A percentile compares a stretch with the other conserved stretches of the same genome.
These are phyloP conservation scores for Actinemys pallida DNA, from an alignment of 2,113 vertebrate species.

Conservation along the genomic window DNA sequence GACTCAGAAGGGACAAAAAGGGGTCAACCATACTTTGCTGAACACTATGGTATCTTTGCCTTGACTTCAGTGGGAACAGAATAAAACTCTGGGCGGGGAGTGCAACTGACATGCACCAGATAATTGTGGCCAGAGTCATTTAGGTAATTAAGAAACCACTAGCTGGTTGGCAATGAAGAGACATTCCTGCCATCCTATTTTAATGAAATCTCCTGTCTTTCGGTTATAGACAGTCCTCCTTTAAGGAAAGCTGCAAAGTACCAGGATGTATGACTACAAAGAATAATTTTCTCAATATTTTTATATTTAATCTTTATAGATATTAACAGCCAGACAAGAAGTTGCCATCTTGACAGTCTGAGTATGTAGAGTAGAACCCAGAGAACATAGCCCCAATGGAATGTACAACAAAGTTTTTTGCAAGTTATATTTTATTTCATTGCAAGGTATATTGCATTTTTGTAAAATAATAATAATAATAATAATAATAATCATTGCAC, in stretches of 20 bases:
- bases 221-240: fast-evolving
- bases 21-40: not conserved
- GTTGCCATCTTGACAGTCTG: not conserved
- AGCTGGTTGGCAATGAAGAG: not conserved
- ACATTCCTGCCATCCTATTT: not conserved
- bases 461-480: not conserved
- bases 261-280: not conserved
- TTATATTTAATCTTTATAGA: not conserved
- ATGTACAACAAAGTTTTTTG: not conserved
- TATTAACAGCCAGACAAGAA: not conserved
- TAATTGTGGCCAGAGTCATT: not conserved
- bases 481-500: not conserved
- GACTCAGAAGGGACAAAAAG: not conserved
- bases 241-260: not conserved
- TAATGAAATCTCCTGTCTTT: not conserved
- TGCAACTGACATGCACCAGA: not conserved
- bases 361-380: not conserved
- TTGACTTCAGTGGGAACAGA: not conserved
- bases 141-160: not conserved
- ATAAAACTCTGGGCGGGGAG: not conserved
- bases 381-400: not conserved
- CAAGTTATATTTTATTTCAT: not conserved
- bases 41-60: not conserved
- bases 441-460: not conserved
- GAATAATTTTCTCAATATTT: not conserved